phyloP scores from a whole-genome alignment of 2,113 vertebrate species.

The Gopherus flavomarginatus region DNA sequence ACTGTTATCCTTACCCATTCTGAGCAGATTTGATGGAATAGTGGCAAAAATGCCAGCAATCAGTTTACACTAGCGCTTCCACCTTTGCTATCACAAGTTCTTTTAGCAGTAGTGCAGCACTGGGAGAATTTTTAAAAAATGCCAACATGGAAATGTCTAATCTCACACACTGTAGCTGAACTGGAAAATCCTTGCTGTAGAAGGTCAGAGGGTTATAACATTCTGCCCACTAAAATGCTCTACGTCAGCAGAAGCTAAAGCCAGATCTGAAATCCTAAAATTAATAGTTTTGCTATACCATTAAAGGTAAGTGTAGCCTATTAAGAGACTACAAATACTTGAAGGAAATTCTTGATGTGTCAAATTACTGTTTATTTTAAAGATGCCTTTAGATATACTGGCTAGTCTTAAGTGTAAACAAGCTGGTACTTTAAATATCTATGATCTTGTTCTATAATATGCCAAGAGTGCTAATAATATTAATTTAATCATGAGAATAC shows the following conservation, averaged over 20 bases:
- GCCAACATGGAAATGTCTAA: background rate
- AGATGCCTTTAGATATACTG: background rate
- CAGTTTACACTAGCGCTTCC: background rate
- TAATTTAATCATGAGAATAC: background rate
- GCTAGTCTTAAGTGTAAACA: background rate
- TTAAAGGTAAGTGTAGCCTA: background rate
- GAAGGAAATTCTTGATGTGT: background rate
- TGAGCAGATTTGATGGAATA: background rate
- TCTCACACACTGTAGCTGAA: background rate
- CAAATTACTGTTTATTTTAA: background rate
- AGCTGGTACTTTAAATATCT: background rate
- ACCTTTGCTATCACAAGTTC: background rate
- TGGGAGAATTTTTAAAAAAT: background rate
- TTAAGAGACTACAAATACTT: background rate
- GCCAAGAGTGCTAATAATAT: background rate
- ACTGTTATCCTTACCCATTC: background rate
- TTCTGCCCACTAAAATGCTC: background rate
- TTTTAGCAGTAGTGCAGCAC: background rate
- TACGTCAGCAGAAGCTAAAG: background rate
- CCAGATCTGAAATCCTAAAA: background rate
- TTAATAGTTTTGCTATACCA: rapidly evolving
- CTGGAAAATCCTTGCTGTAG: background rate
- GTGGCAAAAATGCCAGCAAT: background rate
- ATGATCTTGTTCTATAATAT: background rate
- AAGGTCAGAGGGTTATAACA: background rate